A percentile compares a stretch with the other conserved stretches of the same genome.
phyloP scores from a whole-genome alignment of 2,888 invertebrate species.

The Molanna angustata region DNA sequence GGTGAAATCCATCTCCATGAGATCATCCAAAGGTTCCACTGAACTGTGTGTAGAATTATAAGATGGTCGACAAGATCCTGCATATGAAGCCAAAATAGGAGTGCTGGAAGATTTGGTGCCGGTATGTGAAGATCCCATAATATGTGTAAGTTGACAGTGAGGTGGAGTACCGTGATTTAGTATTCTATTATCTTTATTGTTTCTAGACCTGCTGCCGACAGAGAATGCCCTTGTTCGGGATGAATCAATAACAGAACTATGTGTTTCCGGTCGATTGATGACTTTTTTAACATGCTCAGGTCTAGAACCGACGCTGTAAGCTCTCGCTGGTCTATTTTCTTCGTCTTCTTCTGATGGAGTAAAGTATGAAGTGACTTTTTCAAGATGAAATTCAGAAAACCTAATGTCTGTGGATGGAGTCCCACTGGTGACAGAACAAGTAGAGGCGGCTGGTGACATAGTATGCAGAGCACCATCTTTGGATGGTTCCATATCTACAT shows the following conservation, averaged over 20 bases:
- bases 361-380: slow-evolving; percentile 76
- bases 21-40: slow-evolving; percentile 67
- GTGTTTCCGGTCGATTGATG: slow-evolving; percentile 42
- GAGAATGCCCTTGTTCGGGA: slow-evolving; percentile 72
- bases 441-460: slow-evolving; percentile 64
- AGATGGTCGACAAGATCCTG: slow-evolving; percentile 42
- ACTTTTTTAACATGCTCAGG: slow-evolving; percentile 62
- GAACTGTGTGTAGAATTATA: slow-evolving; percentile 50
- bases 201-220: slow-evolving; percentile 67
- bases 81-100: slow-evolving; percentile 59
- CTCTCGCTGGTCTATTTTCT: slow-evolving; percentile 62
- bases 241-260: slow-evolving; percentile 44
- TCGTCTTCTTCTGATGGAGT: slow-evolving; percentile 62
- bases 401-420: slow-evolving; percentile 78
- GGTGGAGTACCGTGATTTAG: slow-evolving; percentile 38
- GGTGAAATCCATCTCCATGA: slow-evolving; percentile 77
- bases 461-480: slow-evolving; percentile 37
- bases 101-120: slow-evolving; percentile 65
- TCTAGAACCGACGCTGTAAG: slow-evolving; percentile 84
- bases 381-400: slow-evolving; percentile 75
- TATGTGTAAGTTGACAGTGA: slow-evolving; percentile 33
- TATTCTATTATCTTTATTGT: slow-evolving; percentile 36
- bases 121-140: slow-evolving; percentile 28
- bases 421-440: slow-evolving; percentile 73
- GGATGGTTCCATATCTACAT: slow-evolving; percentile 61